A percentile compares a stretch with the other conserved stretches of the same genome.
phyloP scores from a whole-genome alignment of 2,888 invertebrate genomes.

The Scotopteryx bipunctaria region DNA sequence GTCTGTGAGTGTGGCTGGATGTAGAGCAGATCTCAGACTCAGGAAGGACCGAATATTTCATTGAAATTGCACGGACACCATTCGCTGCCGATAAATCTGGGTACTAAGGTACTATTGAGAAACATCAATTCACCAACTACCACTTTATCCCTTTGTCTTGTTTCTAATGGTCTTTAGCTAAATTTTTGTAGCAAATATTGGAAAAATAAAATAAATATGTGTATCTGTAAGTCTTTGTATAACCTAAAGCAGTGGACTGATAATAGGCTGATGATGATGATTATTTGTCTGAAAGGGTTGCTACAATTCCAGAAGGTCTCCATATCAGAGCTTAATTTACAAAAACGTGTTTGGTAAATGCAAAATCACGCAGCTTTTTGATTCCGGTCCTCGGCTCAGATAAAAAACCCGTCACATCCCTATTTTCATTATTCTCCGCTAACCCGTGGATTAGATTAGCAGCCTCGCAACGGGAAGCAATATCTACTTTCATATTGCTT shows the following conservation, averaged over 20 bases:
- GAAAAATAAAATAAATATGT: too few species aligned
- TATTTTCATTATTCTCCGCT: conserved; percentile 60
- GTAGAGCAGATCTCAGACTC: conserved; percentile 13
- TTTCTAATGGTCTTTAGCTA: too few species aligned
- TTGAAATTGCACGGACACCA: conserved; percentile 13
- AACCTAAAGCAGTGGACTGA: too few species aligned
- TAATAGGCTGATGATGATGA: background rate
- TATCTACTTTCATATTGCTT: conserved; percentile 38
- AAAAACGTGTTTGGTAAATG: too few species aligned
- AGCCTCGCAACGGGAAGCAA: conserved; percentile 47
- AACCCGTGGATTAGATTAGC: conserved; percentile 63
- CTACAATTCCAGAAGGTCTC: too few species aligned
- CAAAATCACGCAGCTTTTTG: background rate
- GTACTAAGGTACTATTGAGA: conserved; percentile 7
- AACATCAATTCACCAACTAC: background rate
- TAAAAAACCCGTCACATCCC: conserved; percentile 16
- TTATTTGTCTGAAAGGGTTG: too few species aligned
- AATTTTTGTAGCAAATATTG: too few species aligned
- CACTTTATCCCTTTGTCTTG: too few species aligned
- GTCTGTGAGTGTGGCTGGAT: conserved; percentile 56
- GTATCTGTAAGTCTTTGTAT: too few species aligned
- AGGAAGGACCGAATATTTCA: conserved; percentile 12
- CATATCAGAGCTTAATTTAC: too few species aligned
- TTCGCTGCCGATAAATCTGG: conserved; percentile 9
- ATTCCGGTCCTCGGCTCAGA: background rate